Evolutionary conservation across 2,888 invertebrate genomes (phyloP).

Genomic region (Spatulosminthurus flaviceps): DNA sequence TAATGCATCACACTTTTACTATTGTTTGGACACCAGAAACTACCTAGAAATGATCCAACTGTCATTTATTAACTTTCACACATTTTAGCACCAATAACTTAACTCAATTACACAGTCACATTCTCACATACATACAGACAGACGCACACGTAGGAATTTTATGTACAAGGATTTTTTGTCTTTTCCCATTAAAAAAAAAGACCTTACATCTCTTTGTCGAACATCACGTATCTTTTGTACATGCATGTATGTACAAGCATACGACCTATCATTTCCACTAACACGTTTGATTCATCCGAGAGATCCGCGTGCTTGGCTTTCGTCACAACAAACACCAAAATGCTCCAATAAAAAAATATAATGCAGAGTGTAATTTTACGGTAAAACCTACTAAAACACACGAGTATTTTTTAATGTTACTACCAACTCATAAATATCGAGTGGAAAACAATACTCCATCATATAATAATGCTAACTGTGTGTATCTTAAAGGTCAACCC

Average conservation of each 20-base stretch:
- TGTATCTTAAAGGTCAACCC: conserved; percentile 4
- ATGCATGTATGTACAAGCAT: no score
- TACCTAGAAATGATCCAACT: not conserved
- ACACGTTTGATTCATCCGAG: no score
- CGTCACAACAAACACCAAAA: no score
- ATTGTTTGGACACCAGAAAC: no score
- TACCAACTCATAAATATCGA: not conserved
- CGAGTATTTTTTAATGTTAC: not conserved
- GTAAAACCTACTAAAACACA: not conserved
- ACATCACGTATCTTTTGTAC: no score
- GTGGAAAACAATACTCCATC: not conserved
- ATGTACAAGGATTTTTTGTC: no score
- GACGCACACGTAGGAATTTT: not conserved
- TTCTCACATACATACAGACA: not conserved
- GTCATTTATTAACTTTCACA: conserved; percentile 18
- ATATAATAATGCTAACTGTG: conserved; percentile 8
- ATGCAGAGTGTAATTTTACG: not conserved
- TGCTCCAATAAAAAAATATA: not conserved
- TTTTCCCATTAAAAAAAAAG: no score
- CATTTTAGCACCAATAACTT: not conserved
- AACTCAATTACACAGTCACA: not conserved
- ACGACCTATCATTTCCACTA: no score
- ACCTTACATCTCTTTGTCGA: no score
- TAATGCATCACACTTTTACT: no score
- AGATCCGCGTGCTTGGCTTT: no score